Percentiles rank a stretch among this genome's conserved stretches.
These are phyloP conservation scores for Sinocyclocheilus anshuiensis DNA, from an alignment of 2,113 vertebrate species.

Conservation along the genomic window DNA sequence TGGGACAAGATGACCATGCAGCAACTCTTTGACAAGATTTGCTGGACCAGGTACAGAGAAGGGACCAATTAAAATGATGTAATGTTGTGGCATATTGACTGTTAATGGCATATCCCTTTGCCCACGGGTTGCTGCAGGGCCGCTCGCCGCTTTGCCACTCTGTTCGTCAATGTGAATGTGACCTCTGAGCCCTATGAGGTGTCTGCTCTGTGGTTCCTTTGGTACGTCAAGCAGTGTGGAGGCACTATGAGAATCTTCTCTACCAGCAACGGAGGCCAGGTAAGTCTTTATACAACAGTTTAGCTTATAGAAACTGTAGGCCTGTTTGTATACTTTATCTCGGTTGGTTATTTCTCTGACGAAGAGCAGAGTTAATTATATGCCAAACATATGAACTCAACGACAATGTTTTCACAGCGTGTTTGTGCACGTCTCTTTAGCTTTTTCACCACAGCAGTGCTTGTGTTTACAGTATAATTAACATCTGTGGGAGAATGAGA, in stretches of 20 bases:
- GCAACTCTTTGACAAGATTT: constrained; percentile 85
- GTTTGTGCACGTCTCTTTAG: constrained; percentile 11
- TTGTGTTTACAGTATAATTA: constrained; percentile 38
- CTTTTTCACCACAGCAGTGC: constrained; percentile 8
- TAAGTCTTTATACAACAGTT: constrained; percentile 58
- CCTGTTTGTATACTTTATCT: not conserved
- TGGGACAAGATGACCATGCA: constrained; percentile 97
- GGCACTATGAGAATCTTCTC: constrained; percentile 91
- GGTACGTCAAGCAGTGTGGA: constrained; percentile 96
- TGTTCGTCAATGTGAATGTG: constrained; percentile 94
- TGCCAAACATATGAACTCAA: not conserved
- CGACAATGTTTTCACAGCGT: not conserved
- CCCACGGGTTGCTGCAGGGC: constrained; percentile 66
- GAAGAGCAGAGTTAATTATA: not conserved
- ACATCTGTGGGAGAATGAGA: not conserved
- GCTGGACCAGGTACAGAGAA: constrained; percentile 89
- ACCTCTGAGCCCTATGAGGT: constrained; percentile 93
- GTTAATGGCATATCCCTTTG: not conserved
- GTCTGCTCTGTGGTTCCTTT: constrained; percentile 97
- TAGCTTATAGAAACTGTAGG: not conserved
- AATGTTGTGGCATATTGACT: not conserved
- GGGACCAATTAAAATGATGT: not conserved
- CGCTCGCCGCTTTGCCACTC: constrained; percentile 80
- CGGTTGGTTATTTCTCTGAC: not conserved
- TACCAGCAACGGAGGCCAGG: constrained; percentile 93